Evolutionary conservation across 2,113 vertebrate genomes (phyloP).

Genomic region (Dolichotis patagonum): DNA sequence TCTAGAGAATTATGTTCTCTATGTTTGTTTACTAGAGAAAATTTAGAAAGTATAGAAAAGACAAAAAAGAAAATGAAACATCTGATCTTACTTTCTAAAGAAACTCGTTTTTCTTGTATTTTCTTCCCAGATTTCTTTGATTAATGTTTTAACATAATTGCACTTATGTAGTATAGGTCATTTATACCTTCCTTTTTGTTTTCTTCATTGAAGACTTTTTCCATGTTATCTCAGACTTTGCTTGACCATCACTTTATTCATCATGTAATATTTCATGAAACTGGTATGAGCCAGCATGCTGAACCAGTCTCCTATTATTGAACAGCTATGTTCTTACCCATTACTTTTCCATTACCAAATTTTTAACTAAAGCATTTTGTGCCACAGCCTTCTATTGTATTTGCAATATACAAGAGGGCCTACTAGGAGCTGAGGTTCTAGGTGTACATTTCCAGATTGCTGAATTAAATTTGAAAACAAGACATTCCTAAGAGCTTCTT

Average conservation of each 20-base stretch:
- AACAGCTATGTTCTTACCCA: not conserved
- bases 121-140: not conserved
- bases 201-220: not conserved
- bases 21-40: not conserved
- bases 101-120: not conserved
- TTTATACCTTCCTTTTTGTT: not conserved
- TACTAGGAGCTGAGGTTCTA: not conserved
- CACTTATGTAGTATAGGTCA: not conserved
- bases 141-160: not conserved
- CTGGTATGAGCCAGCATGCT: not conserved
- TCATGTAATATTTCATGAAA: not conserved
- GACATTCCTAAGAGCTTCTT: not conserved
- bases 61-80: not conserved
- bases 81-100: not conserved
- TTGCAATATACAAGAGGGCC: not conserved
- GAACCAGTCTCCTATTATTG: not conserved
- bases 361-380: not conserved
- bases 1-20: not conserved
- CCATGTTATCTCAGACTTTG: not conserved
- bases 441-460: not conserved
- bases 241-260: not conserved
- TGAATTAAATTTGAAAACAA: not conserved
- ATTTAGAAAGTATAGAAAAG: not conserved
- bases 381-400: not conserved
- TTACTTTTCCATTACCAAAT: not conserved